Evolutionary conservation across 2,113 vertebrate genomes (phyloP), one percentile per base, ranked within the genome.

Genomic region (Pandion haliaetus): DNA sequence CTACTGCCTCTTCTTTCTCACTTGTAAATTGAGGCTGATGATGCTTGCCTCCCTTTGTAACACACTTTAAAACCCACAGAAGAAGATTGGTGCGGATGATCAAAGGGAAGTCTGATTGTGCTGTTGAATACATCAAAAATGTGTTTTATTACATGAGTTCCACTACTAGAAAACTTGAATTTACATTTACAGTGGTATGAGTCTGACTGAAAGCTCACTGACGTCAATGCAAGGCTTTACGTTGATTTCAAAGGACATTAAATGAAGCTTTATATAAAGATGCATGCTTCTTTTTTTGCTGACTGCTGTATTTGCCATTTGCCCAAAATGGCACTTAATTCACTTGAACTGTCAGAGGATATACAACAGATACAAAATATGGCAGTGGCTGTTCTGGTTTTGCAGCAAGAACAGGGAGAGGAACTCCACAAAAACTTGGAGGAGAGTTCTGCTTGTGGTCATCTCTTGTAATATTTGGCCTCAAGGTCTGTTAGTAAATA

Each of bases 211-310:
- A 90, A 94, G 73, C 73, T 96, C 45, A 9, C 61, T 95, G 96
- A 96, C 86, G 54, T 96, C 91, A 97, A 36, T 94, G 73, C 57
- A 84, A 77, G 45, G 69, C 61, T 94, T 95, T 95, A 80, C 15
- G 7, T 72, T 85, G 80, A 57, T 95, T 96, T 92, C 93, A 95
- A 91, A 96, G 84, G 91, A 86, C 29, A n/a, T 78, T 93, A 91
- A 87, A 85, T 89, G 62, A 89, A 86, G 61, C 52, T 91, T 94
- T 92, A 82, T 95, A 76, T 28, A 91, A 92, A 95, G 82, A 84
- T 20, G 29, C 80, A 65, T 67, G 62, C 34, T 72, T 63, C 26
- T 3, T 42, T 34, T 32, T 34, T 49, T 62, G 4, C 69, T 89
- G 77, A 84, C 83, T 91, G 44, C 45, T 1, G 5, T 76, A 69